Evolutionary conservation across 2,797 vertebrate species (phyloP), one percentile per base, ranked within the genome.

Genomic region (Galaxias olidus): DNA sequence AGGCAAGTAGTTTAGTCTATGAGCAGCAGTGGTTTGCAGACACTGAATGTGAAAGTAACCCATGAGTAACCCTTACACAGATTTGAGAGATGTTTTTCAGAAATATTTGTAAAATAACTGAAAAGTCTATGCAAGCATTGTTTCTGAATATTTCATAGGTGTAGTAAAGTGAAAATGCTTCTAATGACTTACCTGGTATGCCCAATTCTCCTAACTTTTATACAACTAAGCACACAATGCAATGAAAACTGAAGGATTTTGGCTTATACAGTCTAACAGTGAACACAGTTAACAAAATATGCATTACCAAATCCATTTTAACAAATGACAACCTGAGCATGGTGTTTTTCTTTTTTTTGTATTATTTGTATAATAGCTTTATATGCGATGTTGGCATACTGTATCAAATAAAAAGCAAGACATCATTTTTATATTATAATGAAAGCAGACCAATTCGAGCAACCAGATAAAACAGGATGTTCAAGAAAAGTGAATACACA

Each of bases 1-100:
- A 87, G 83, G 84, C 78, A 81, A 52, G 19, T 8, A 77, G 86
- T 77, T 68, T 65, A 63, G 76, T 79, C 72, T n/a, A 61, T 73
- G 76, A 68, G 54, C 41, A 63, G 70, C 84, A 86, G 88, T 71
- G 84, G 77, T 81, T 72, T 85, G 75, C 61, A 82, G 79, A 61
- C 50, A 87, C 89, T 88, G 86, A 78, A 79, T 78, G 73, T 75
- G 90, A 91, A 88, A 89, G 80, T 80, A 88, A 90, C 86, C 86
- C 76, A 75, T 65, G 65, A 65, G 63, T 60, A 72, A 83, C 66
- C 68, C 57, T 61, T 62, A 59, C 50, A 72, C 68, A 76, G 75
- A 73, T 74, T 30, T 61, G 58, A 51, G 69, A 65, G 63, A 65
- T 66, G 51, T 9, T 69, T 74, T 80, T 69, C 46, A 43, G 10